A percentile compares a stretch with the other conserved stretches of the same genome.
phyloP scores from a whole-genome alignment of 2,888 invertebrate species.

The Xanthia togata region DNA sequence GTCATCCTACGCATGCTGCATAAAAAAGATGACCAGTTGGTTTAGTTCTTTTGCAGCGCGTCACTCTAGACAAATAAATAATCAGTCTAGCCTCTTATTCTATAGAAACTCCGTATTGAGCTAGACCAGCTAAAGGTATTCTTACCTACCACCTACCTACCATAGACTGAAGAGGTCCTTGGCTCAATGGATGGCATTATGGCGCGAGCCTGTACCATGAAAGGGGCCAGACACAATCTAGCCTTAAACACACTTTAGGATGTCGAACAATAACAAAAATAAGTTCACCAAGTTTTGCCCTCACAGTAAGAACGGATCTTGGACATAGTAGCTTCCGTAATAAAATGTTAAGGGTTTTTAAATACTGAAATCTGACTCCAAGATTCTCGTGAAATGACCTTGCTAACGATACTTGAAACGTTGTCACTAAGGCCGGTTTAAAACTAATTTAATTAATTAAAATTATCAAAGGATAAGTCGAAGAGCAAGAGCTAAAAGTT shows the following conservation, averaged over 20 bases:
- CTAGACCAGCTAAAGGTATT: too few relatives aligned
- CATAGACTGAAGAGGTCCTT: neutral
- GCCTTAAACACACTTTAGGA: neutral
- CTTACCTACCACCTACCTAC: neutral
- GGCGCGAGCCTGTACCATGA: neutral
- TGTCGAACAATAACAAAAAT: neutral
- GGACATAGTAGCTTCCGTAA: neutral
- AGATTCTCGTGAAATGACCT: neutral
- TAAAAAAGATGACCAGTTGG: too few relatives aligned
- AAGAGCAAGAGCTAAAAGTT: constrained; percentile 22
- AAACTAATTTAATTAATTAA: constrained; percentile 53
- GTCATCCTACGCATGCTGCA: too few relatives aligned
- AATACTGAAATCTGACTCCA: neutral
- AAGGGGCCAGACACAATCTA: neutral
- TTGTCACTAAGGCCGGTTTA: constrained; percentile 24
- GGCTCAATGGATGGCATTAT: neutral
- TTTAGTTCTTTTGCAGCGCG: too few relatives aligned
- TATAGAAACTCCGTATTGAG: neutral
- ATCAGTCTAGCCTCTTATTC: neutral
- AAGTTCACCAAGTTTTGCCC: neutral
- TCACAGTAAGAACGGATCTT: neutral
- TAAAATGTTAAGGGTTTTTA: neutral
- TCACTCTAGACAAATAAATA: too few relatives aligned
- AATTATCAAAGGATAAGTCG: constrained; percentile 39
- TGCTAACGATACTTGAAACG: constrained; percentile 9